A percentile compares a stretch with the other conserved stretches of the same genome.
phyloP scores from a whole-genome alignment of 2,113 vertebrate species.

The Nyctibius bracteatus region DNA sequence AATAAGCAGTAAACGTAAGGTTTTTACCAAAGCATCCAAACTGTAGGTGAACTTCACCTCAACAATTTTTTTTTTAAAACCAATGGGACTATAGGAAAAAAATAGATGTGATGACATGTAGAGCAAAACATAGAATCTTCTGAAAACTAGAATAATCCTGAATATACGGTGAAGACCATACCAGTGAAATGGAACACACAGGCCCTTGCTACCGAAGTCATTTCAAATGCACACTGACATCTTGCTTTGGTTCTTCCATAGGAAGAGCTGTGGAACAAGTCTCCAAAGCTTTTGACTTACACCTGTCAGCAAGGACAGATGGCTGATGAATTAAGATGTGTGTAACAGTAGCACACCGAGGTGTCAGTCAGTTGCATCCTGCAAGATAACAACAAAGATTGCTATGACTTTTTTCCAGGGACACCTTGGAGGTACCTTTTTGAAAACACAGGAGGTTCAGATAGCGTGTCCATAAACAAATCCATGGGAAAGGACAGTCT shows the following conservation, averaged over 20 bases:
- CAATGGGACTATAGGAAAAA: background rate
- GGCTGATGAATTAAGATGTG: background rate
- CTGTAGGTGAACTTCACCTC: background rate
- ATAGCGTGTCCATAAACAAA: background rate
- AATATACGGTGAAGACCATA: rapidly evolving
- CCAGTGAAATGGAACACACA: background rate
- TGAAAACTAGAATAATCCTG: background rate
- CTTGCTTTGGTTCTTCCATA: background rate
- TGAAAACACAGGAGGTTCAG: background rate
- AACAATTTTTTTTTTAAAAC: background rate
- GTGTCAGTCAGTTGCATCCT: background rate
- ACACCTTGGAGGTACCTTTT: background rate
- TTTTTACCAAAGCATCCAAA: background rate
- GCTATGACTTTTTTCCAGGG: background rate
- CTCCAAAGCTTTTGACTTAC: background rate
- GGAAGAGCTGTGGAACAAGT: background rate
- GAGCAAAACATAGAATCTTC: background rate
- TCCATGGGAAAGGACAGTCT: background rate
- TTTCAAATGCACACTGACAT: background rate
- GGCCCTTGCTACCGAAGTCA: background rate
- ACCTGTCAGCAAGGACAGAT: background rate
- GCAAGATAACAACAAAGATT: background rate
- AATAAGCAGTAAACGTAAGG: background rate
- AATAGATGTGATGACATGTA: background rate
- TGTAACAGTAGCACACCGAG: rapidly evolving